These are phyloP conservation scores for Kryphioiulus occultus DNA, from an alignment of 2,888 invertebrate genomes.

Conservation along the genomic window DNA sequence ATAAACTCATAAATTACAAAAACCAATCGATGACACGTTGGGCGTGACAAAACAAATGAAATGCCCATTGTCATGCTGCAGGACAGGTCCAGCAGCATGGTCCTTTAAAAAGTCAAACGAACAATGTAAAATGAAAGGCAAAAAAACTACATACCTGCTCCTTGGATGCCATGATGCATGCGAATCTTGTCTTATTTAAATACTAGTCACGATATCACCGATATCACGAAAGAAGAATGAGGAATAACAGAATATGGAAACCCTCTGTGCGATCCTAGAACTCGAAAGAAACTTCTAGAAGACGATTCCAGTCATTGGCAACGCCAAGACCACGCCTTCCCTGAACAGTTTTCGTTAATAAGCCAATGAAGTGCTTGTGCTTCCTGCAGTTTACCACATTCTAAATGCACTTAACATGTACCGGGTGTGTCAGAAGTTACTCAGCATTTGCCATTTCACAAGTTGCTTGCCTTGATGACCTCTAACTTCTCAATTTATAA, in stretches of 20 bases:
- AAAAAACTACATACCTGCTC: not conserved
- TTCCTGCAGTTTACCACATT: too few relatives aligned
- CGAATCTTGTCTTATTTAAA: not conserved
- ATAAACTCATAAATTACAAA: not conserved
- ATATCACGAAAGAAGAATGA: not conserved
- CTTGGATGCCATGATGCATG: conserved; percentile 24
- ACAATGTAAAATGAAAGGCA: not conserved
- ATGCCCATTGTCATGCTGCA: conserved; percentile 4
- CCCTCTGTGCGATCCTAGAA: not conserved
- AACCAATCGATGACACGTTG: not conserved
- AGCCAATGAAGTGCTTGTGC: too few relatives aligned
- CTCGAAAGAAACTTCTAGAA: conserved; percentile 7
- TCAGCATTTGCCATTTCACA: too few relatives aligned
- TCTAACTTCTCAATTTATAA: too few relatives aligned
- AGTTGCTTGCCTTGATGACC: too few relatives aligned
- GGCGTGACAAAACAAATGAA: not conserved
- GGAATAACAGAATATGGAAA: not conserved
- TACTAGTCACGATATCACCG: not conserved
- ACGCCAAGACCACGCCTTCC: too few relatives aligned
- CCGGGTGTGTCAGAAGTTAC: not conserved
- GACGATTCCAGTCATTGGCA: too few relatives aligned
- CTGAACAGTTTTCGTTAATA: too few relatives aligned
- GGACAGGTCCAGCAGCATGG: not conserved
- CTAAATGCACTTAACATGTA: not conserved
- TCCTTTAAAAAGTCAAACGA: not conserved